Conservation (phyloP, 2,888 invertebrate species). For the Ditula angustiorana region DNA sequence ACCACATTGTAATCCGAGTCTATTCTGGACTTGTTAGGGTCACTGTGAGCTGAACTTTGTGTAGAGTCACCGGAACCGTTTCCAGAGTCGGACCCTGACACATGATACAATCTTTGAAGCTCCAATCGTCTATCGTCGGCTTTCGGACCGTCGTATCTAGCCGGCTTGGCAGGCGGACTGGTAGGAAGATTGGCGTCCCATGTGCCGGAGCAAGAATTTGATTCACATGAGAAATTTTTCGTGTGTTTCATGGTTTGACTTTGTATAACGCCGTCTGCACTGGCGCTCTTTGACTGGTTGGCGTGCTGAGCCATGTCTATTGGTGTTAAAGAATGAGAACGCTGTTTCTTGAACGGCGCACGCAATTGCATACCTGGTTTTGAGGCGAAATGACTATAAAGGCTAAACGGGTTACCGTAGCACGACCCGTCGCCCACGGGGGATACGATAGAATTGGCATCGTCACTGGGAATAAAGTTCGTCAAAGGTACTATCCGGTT, state of each 20-base stretch:
- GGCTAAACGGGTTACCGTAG: conserved; percentile 78
- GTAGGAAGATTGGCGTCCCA: conserved; percentile 83
- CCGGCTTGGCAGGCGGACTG: conserved; percentile 86
- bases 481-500: conserved; percentile 92
- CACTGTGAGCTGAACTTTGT: conserved; percentile 88
- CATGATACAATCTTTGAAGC: conserved; percentile 89
- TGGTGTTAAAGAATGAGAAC: conserved; percentile 93
- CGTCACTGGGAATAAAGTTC: conserved; percentile 84
- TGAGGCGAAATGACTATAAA: conserved; percentile 78
- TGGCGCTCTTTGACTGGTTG: conserved; percentile 87
- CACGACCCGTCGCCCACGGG: conserved; percentile 65
- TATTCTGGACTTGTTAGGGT: conserved; percentile 87
- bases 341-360: conserved; percentile 84
- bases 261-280: conserved; percentile 89
- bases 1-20: conserved; percentile 86
- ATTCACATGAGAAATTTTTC: conserved; percentile 78
- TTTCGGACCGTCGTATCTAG: conserved; percentile 83
- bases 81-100: conserved; percentile 95
- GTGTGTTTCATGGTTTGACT: conserved; percentile 70
- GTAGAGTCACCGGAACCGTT: conserved; percentile 95
- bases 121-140: conserved; percentile 87
- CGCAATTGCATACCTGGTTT: conserved; percentile 73
- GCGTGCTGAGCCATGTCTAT: conserved; percentile 78
- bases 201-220: conserved; percentile 78
- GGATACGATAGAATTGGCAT: conserved; percentile 66